A percentile compares a stretch with the other conserved stretches of the same genome.
phyloP scores from a whole-genome alignment of 2,797 vertebrate species.

The Columba guinea region DNA sequence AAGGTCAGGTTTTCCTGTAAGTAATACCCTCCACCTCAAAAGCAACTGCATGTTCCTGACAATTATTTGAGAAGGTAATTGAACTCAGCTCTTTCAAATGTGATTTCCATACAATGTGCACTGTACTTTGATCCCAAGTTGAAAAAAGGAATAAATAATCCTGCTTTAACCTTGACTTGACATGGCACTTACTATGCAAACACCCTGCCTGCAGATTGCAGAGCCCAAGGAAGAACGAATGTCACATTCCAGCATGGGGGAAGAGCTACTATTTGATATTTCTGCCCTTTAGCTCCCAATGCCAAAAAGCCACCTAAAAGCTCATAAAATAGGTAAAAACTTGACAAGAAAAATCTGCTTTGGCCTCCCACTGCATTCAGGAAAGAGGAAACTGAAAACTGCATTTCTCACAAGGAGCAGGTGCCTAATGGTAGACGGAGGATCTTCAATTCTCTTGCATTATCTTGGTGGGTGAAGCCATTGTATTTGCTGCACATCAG shows the following conservation, averaged over 20 bases:
- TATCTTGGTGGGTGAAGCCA: not conserved
- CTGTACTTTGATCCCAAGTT: conserved; percentile 33
- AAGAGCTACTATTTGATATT: conserved; percentile 19
- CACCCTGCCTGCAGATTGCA: not conserved
- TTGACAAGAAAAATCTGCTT: conserved; percentile 40
- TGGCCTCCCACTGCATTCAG: not conserved
- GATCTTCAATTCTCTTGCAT: conserved; percentile 10
- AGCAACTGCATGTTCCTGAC: not conserved
- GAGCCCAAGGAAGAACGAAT: not conserved
- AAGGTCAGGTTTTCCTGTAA: conserved; percentile 36
- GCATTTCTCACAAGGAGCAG: conserved; percentile 4
- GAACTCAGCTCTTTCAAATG: conserved; percentile 53
- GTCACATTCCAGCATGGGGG: not conserved
- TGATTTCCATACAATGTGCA: conserved; percentile 33
- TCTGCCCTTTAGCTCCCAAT: not conserved
- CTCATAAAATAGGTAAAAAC: conserved; percentile 34
- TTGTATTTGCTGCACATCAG: not conserved
- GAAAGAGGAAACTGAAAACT: conserved; percentile 50
- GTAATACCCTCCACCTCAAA: conserved; percentile 22
- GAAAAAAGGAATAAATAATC: conserved; percentile 16
- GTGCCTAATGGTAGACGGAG: not conserved
- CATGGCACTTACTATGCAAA: not conserved
- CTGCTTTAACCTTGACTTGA: conserved; percentile 15
- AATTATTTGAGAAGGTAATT: conserved; percentile 47
- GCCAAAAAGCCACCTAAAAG: conserved; percentile 15